Conservation (phyloP, 2,113 vertebrate species). For the Dolichotis patagonum region DNA sequence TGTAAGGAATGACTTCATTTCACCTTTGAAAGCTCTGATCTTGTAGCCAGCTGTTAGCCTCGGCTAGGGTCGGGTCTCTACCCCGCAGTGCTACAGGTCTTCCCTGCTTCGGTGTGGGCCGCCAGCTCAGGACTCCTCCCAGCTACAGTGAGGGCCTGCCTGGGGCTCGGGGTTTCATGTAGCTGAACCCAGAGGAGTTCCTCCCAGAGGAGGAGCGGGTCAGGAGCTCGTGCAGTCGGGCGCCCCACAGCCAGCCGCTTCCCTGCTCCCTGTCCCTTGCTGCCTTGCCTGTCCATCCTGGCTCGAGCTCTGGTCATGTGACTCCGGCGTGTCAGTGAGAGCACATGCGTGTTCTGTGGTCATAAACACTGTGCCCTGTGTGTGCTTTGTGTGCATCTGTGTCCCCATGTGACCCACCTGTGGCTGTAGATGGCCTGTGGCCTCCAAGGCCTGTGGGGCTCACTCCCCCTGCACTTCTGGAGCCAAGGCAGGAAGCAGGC, state of each 20-base stretch:
- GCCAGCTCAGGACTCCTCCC: not conserved
- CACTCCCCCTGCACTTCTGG: not conserved
- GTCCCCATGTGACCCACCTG: not conserved
- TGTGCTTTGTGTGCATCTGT: not conserved
- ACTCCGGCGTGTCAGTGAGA: not conserved
- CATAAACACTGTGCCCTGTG: not conserved
- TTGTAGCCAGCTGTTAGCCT: not conserved
- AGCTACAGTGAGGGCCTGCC: not conserved
- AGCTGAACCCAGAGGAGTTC: not conserved
- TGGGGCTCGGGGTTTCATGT: not conserved
- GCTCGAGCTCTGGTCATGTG: not conserved
- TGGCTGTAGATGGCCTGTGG: not conserved
- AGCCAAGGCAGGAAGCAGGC: not conserved
- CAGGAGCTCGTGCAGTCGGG: not conserved
- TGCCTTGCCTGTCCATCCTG: not conserved
- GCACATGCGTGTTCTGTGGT: not conserved
- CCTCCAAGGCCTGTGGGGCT: not conserved
- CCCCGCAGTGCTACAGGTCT: constrained; percentile 31
- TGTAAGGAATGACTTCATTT: not conserved
- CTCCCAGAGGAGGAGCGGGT: not conserved
- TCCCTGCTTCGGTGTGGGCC: not conserved
- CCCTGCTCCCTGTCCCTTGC: not conserved
- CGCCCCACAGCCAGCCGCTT: no score
- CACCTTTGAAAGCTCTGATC: not conserved
- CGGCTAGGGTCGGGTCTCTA: not conserved